Percentiles rank a stretch among this genome's conserved stretches.
phyloP scores from a whole-genome alignment of 2,113 vertebrate genomes.

The Dendrocopos noguchii region DNA sequence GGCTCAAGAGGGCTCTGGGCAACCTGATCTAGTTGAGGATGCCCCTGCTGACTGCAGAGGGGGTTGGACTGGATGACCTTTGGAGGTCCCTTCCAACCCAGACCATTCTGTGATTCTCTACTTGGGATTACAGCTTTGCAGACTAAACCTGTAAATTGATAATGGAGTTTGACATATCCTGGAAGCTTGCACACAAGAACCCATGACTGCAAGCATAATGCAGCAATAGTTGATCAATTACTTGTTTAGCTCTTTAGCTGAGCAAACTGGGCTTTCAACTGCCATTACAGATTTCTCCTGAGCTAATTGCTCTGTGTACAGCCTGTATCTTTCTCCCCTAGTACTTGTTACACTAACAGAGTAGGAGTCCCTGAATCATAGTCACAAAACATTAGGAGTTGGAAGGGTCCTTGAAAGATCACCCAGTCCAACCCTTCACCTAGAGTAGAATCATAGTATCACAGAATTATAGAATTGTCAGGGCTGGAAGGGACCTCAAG shows the following conservation, averaged over 20 bases:
- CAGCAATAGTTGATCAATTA: background rate
- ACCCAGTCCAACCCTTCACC: no score
- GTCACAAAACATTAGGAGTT: background rate
- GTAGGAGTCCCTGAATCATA: background rate
- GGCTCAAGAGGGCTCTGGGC: no score
- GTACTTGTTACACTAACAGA: background rate
- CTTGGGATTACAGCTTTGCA: background rate
- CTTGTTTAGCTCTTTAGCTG: background rate
- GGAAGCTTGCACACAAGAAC: background rate
- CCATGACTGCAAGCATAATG: background rate
- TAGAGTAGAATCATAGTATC: no score
- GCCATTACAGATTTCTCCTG: background rate
- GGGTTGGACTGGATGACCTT: no score
- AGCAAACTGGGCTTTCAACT: background rate
- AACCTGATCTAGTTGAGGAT: no score
- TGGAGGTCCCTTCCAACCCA: no score
- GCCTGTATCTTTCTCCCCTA: background rate
- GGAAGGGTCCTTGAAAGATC: no score
- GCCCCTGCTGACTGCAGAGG: no score
- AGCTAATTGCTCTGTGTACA: background rate
- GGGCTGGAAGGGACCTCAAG: no score
- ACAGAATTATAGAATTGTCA: no score
- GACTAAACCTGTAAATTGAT: background rate
- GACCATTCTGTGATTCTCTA: no score
- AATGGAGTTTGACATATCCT: background rate